Evolutionary conservation across 1,140 invertebrate species (phyloP), one percentile per base, ranked within the genome.

Genomic region (Papilio machaon): DNA sequence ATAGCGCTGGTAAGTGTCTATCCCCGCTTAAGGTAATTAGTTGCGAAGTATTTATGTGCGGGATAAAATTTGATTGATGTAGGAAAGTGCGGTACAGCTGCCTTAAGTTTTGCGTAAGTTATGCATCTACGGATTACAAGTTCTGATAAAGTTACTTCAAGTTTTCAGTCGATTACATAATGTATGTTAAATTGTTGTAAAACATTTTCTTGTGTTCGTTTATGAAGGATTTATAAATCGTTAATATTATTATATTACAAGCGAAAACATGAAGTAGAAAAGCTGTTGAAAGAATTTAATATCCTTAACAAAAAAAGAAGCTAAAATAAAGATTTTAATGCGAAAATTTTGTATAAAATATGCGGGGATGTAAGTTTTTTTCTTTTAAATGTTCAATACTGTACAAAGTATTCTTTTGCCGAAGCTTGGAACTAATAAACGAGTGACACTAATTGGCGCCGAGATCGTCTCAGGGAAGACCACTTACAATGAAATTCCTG

Each of bases 371-470:
- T 19, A 19, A 6, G 30, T 47, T 75, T 19, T 19, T 23, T 76
- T 23, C 15, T 43, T 78, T 19, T 5, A 78, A 78, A 78, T 64
- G 54, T 79, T 79, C 38, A 79, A 67, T 79, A 67, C 58, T 15
- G 58, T 79, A 43, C 23, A 79, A 79, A 64, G 77, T 79, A 79
- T 79, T 58, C 77, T 77, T 77, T 1, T 17, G 58, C 58, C 58
- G 17, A 38, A 46, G 77, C 77, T 79, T 81, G 70, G 64, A 85
- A 90, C 86, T 90, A 89, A 91, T 88, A 90, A 90, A 89, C 84
- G 87, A 87, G 83, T 88, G 88, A 90, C 90, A 90, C 88, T 91
- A 91, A 91, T 91, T 91, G 89, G 86, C 81, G 86, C 84, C 76
- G 83, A 83, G 84, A 85, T 83, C 86, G 81, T 82, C 84, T 80